These are phyloP conservation scores for Trachelus stipa DNA, from an alignment of 2,888 invertebrate genomes.

Conservation along the genomic window DNA sequence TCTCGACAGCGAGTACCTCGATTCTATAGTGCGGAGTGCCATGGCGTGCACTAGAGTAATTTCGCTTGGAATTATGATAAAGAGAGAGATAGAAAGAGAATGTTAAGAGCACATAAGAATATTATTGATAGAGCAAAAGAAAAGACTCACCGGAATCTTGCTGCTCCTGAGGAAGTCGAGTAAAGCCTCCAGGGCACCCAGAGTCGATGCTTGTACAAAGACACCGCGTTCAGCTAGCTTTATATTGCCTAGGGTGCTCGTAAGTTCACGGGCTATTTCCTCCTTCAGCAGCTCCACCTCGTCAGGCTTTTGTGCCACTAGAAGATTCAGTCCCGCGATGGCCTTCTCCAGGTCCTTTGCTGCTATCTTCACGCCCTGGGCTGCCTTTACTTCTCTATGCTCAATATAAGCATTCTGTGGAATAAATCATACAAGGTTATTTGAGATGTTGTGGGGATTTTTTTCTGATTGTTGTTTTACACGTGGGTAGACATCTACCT, in stretches of 20 bases:
- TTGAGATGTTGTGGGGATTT: conserved; percentile 9
- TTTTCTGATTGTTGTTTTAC: background rate
- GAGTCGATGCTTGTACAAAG: conserved; percentile 99
- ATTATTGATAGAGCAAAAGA: background rate
- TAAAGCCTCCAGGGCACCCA: conserved; percentile 97
- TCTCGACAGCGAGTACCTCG: conserved; percentile 16
- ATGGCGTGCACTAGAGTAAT: conserved; percentile 1
- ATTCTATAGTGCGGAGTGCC: conserved; percentile 18
- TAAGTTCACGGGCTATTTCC: conserved; percentile 88
- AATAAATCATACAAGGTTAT: conserved; percentile 30
- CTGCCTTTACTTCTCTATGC: conserved; percentile 93
- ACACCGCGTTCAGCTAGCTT: conserved; percentile 93
- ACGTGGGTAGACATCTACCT: conserved; percentile 70
- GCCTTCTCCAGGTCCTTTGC: conserved; percentile 98
- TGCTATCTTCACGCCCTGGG: conserved; percentile 98
- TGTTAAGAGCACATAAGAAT: conserved; percentile 28
- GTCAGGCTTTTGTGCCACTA: conserved; percentile 92
- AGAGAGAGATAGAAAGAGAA: conserved; percentile 10
- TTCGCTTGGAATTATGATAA: conserved; percentile 1
- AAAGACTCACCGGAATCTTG: conserved; percentile 89
- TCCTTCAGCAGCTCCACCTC: conserved; percentile 90
- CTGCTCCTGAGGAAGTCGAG: conserved; percentile 91
- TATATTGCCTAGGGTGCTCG: conserved; percentile 91
- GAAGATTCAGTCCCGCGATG: conserved; percentile 90
- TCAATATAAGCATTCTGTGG: conserved; percentile 90